Conservation (phyloP, 2,888 invertebrate genomes). For the Malthinus flaveolus region DNA sequence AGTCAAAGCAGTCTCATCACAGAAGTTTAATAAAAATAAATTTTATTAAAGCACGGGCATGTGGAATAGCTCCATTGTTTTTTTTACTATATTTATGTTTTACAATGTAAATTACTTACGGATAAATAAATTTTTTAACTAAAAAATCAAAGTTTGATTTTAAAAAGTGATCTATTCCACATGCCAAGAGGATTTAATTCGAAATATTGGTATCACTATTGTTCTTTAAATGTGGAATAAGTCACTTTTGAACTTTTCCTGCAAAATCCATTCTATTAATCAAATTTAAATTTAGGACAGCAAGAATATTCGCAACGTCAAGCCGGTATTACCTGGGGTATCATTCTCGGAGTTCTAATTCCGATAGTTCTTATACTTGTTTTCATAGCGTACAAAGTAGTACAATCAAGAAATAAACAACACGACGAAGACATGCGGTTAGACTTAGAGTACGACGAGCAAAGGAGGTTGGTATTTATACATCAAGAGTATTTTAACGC, state of each 20-base stretch:
- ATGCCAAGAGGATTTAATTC: constrained; percentile 42
- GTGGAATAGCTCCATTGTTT: constrained; percentile 28
- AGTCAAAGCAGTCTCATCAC: constrained; percentile 50
- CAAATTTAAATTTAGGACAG: constrained; percentile 60
- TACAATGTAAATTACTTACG: constrained; percentile 23
- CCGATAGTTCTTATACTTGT: constrained; percentile 73
- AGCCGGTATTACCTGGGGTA: constrained; percentile 77
- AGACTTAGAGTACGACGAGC: constrained; percentile 21
- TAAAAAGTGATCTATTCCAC: constrained; percentile 46
- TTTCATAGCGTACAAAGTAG: constrained; percentile 46
- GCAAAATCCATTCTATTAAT: constrained; percentile 2
- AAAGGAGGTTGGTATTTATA: constrained; percentile 28
- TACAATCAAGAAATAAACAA: constrained; percentile 43
- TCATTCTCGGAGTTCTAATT: constrained; percentile 74
- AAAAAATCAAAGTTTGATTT: constrained; percentile 10
- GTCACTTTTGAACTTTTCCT: constrained; percentile 35
- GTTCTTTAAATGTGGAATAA: constrained; percentile 42
- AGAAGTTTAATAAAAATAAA: constrained; percentile 46
- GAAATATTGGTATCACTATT: constrained; percentile 30
- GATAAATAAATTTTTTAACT: constrained; percentile 33
- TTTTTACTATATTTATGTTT: constrained; percentile 13
- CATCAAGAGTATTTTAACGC: background rate
- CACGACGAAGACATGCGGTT: constrained; percentile 39
- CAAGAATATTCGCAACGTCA: constrained; percentile 80
- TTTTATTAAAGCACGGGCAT: constrained; percentile 19